Base-by-base conservation (phyloP, 2,797 vertebrate species). In the Decapterus maruadsi region DNA sequence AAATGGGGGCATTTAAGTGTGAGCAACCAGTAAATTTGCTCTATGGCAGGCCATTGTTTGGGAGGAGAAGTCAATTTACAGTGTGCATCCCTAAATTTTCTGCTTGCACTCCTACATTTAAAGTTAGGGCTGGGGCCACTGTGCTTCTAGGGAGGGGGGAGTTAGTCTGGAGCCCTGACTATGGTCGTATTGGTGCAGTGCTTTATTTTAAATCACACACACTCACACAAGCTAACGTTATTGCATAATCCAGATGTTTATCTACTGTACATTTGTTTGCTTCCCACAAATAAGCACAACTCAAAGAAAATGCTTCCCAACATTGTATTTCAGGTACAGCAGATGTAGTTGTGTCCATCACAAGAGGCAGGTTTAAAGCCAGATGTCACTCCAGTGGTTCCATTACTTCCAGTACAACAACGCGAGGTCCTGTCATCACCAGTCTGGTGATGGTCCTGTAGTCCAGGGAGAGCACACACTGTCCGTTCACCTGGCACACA, bases 341-440 rank as follows among this genome's bases (percentile, higher is more conserved):
- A 66, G 20, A 57, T 68, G 1, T 13, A 48, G 9, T 3, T 51
- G 2, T 67, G 5, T 53, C 14, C 0, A 57, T 36, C 62, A 46
- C 16, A 51, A 48, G 5, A 48, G 1, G 7, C 43, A 20, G 11
- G 11, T 4, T 22, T 13, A 19, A 17, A 71, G 22, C 2, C 14
- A 36, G 1, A 13, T 46, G 22, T 48, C 26, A 91, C 65, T 96
- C 90, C 90, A 93, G 51, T 34, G 93, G 94, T 85, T 97, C 96
- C 95, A 98, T 93, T 34, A 97, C 92, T 84, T 98, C 97, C 80
- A 98, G 85, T 59, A 96, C 94, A 1, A 96, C 92, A 4, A 90
- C 95, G 14, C 93, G 92, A 20, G 96, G 95, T 70, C 96, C 96
- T 0, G 95, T 96, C 95, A 97, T 95, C 87, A 98, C 96, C 64